Evolutionary conservation across 2,888 invertebrate species (phyloP), one percentile per base, ranked within the genome.

Genomic region (Timema podura): DNA sequence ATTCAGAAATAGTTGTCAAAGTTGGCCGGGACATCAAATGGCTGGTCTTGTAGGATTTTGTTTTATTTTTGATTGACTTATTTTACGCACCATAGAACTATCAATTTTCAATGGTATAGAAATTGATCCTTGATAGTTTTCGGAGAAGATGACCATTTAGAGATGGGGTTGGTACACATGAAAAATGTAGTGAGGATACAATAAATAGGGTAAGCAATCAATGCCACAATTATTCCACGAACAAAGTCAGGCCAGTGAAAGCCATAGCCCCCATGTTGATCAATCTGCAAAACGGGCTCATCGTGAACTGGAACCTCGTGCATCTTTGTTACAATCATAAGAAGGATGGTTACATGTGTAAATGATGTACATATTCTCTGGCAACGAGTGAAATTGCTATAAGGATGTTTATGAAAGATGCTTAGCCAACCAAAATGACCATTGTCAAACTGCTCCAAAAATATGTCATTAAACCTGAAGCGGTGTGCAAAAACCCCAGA

Each of bases 351-450:
- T 8, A 68, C 44, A 64, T 64, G 64, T 44, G 47, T 49, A 44
- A 68, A 49, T 13, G 64, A 30, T 6, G 48, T 48, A 13, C 47
- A 10, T 8, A 68, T 16, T 47, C 69, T 9, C 30, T 68, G 69
- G 49, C 65, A 65, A 7, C 69, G 47, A 13, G 65, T 68, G 45
- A 59, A 67, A 48, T 46, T 16, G 49, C 49, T 65, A 13, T 47
- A 13, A n/a, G 64, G 11, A 11, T 66, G 44, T 47, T 45, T 64
- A 48, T 48, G 61, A 5, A 68, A 65, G 5, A 59, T 16, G 48
- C 65, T 49, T 11, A 68, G n/a, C 68, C 68, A 68, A 15, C n/a
- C 30, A 48, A 59, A 46, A 44, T 51, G 48, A 30, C 68, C 68
- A 10, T 65, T 48, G 57, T 59, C 68, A 10, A 64, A 8, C 48